Evolutionary conservation across 2,797 vertebrate genomes (phyloP).

Genomic region (Spondyliosoma cantharus): DNA sequence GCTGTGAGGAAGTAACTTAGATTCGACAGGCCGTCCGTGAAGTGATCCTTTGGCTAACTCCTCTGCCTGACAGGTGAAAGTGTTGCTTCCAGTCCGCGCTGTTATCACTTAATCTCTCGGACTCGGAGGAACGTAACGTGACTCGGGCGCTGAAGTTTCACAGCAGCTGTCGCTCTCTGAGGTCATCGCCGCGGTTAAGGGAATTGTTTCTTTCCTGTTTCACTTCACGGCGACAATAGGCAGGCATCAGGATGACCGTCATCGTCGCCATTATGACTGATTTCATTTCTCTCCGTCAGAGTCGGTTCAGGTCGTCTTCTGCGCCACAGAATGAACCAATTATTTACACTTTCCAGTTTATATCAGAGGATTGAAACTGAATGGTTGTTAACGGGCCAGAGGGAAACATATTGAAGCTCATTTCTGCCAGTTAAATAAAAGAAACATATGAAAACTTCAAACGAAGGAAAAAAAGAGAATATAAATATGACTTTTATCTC

Average conservation of each 20-base stretch:
- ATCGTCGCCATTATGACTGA: not conserved
- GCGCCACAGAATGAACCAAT: not conserved
- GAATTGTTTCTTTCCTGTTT: not conserved
- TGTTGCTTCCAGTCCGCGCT: not conserved
- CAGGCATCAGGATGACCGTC: not conserved
- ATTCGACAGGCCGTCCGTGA: not conserved
- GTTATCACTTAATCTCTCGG: not conserved
- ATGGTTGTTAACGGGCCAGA: too few relatives aligned
- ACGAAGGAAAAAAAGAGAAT: too few relatives aligned
- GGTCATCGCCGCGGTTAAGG: not conserved
- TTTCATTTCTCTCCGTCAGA: not conserved
- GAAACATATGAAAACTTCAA: too few relatives aligned
- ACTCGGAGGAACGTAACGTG: not conserved
- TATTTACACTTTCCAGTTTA: not conserved
- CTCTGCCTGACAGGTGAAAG: not conserved
- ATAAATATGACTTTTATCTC: too few relatives aligned
- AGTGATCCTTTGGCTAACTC: not conserved
- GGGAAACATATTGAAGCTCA: too few relatives aligned
- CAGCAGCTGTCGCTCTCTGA: conserved; percentile 21
- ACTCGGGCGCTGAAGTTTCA: not conserved
- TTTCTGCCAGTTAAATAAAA: too few relatives aligned
- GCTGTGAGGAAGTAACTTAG: not conserved
- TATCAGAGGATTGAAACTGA: too few relatives aligned
- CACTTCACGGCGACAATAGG: not conserved
- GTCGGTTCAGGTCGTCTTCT: not conserved